phyloP scores from a whole-genome alignment of 2,888 invertebrate genomes.

The Venusia cambrica region DNA sequence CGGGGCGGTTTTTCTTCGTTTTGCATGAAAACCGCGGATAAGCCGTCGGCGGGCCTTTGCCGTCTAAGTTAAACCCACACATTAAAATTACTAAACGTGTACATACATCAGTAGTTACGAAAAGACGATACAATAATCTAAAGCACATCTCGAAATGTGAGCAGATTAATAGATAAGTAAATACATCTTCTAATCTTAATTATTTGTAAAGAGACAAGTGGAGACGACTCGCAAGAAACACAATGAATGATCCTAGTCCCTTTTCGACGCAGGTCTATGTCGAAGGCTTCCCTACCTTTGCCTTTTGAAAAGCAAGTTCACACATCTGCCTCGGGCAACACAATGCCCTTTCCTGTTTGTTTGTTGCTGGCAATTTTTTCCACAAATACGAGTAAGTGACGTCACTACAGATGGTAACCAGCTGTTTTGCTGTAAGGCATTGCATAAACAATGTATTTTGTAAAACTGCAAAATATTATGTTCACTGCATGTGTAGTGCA shows the following conservation, averaged over 20 bases:
- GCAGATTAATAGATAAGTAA: too few relatives aligned
- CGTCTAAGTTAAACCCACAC: too few relatives aligned
- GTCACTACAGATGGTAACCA: slow-evolving; percentile 21
- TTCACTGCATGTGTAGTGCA: not conserved
- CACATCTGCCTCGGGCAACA: slow-evolving; percentile 15
- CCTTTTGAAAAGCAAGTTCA: slow-evolving; percentile 9
- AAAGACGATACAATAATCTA: slow-evolving; percentile 4
- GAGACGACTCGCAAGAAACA: slow-evolving; percentile 5
- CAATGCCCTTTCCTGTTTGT: slow-evolving; percentile 20
- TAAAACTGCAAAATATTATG: slow-evolving; percentile 6
- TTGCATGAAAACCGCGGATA: too few relatives aligned
- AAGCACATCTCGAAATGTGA: slow-evolving; percentile 4
- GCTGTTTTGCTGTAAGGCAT: slow-evolving; percentile 12
- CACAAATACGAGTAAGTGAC: slow-evolving; percentile 12
- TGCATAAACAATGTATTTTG: slow-evolving; percentile 4
- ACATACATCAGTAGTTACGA: slow-evolving; percentile 5
- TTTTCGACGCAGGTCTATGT: slow-evolving; percentile 2
- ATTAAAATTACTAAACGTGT: too few relatives aligned
- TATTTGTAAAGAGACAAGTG: too few relatives aligned
- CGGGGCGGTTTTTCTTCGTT: too few relatives aligned
- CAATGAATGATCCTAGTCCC: too few relatives aligned
- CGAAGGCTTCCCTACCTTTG: slow-evolving; percentile 9
- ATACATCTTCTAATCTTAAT: too few relatives aligned
- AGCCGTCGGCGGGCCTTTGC: too few relatives aligned
- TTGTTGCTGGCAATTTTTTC: slow-evolving; percentile 16